Evolutionary conservation across 2,888 invertebrate genomes (phyloP).

Genomic region (Heliconius charithonia): DNA sequence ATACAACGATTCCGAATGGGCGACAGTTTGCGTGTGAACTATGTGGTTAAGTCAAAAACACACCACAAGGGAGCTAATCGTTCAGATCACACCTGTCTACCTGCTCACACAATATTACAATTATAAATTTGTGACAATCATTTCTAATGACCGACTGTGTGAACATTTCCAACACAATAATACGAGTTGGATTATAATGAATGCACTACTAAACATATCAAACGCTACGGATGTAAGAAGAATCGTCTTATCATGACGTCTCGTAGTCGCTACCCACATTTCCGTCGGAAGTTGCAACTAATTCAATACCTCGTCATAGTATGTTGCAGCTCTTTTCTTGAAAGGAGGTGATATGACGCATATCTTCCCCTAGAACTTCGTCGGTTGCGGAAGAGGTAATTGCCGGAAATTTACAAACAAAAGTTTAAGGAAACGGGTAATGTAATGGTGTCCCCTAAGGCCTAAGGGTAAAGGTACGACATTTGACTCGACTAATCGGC

Average conservation of each 20-base stretch:
- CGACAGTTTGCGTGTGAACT: conserved; percentile 62
- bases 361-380: conserved; percentile 61
- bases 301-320: conserved; percentile 72
- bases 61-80: conserved; percentile 64
- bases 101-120: conserved; percentile 59
- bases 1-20: conserved; percentile 32
- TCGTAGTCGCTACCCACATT: conserved; percentile 65
- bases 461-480: conserved; percentile 71
- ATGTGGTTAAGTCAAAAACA: conserved; percentile 67
- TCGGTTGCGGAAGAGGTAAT: conserved; percentile 77
- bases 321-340: conserved; percentile 64
- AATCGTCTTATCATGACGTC: conserved; percentile 48
- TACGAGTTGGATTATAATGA: conserved; percentile 27
- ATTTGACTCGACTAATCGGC: conserved; percentile 80
- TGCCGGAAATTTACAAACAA: conserved; percentile 73
- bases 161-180: conserved; percentile 40
- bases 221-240: conserved; percentile 45
- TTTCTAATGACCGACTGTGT: conserved; percentile 44
- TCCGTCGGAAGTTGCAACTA: conserved; percentile 76
- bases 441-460: conserved; percentile 61
- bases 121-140: conserved; percentile 55
- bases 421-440: conserved; percentile 71
- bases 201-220: conserved; percentile 21
- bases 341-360: conserved; percentile 69
- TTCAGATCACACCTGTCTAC: conserved; percentile 74